phyloP scores from a whole-genome alignment of 2,113 vertebrate genomes.

The Hemiscyllium ocellatum region DNA sequence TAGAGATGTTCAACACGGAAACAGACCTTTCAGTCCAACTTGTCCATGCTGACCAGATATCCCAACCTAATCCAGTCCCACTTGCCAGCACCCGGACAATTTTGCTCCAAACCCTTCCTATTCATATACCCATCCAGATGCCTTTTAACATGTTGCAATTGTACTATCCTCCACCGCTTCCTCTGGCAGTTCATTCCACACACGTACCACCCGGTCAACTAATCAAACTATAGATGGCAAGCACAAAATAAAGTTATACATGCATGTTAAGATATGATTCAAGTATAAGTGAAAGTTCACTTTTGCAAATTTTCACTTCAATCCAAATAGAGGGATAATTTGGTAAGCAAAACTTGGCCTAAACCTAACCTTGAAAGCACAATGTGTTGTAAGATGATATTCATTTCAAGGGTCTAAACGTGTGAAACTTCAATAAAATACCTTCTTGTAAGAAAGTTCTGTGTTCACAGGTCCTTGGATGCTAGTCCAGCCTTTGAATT shows the following conservation, averaged over 20 bases:
- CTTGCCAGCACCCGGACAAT: no score
- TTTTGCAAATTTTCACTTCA: neutral
- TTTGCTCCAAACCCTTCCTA: no score
- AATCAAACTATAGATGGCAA: neutral
- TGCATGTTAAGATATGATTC: neutral
- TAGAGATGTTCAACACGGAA: no score
- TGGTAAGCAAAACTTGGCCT: neutral
- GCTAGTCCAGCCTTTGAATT: constrained; percentile 69
- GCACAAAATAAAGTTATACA: neutral
- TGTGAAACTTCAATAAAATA: constrained; percentile 41
- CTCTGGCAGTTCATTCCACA: no score
- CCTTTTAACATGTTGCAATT: no score
- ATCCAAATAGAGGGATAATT: neutral
- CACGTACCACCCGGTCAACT: no score
- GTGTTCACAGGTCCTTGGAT: constrained; percentile 59
- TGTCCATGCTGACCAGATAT: no score
- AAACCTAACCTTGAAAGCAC: neutral
- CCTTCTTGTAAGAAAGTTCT: constrained; percentile 73
- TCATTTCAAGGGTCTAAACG: neutral
- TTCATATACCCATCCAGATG: no score
- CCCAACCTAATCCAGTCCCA: no score
- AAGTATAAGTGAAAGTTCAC: neutral
- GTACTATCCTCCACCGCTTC: no score
- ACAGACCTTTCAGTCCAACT: no score
- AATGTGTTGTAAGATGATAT: neutral